These are phyloP conservation scores for Ectropis crepuscularia DNA, from an alignment of 2,888 invertebrate genomes.

Conservation along the genomic window DNA sequence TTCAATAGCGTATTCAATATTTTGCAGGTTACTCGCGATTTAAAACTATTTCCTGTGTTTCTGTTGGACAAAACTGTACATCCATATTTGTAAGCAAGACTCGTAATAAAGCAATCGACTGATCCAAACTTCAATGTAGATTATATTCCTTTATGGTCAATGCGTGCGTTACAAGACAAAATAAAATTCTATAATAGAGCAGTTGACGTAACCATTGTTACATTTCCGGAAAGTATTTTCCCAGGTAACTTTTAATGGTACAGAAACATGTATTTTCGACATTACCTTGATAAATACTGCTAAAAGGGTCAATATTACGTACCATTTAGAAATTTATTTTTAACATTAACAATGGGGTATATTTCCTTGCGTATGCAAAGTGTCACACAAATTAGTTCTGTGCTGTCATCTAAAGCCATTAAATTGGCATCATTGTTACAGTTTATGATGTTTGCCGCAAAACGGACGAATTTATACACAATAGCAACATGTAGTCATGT, in stretches of 20 bases:
- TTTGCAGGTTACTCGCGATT: neutral
- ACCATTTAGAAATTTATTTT: too few species aligned
- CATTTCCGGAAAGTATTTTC: conserved; percentile 27
- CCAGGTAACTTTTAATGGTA: conserved; percentile 12
- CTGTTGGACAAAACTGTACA: conserved; percentile 3
- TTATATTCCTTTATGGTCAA: conserved; percentile 20
- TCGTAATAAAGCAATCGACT: conserved; percentile 12
- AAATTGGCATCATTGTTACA: conserved; percentile 2
- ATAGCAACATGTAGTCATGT: neutral
- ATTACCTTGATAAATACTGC: neutral
- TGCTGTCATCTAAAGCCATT: neutral
- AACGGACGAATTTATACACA: neutral
- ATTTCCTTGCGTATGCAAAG: too few species aligned
- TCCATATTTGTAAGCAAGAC: conserved; percentile 11
- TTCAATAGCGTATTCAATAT: too few species aligned
- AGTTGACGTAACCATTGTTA: conserved; percentile 24
- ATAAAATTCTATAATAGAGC: conserved; percentile 16
- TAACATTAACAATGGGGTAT: too few species aligned
- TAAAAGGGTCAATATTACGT: neutral
- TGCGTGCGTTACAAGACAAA: conserved; percentile 15
- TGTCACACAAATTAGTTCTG: neutral
- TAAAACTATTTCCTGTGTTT: neutral
- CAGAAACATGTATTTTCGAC: conserved; percentile 2
- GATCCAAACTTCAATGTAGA: conserved; percentile 19
- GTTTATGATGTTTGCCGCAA: neutral